Evolutionary conservation across 2,113 vertebrate species (phyloP).

Genomic region (Ornithorhynchus anatinus): DNA sequence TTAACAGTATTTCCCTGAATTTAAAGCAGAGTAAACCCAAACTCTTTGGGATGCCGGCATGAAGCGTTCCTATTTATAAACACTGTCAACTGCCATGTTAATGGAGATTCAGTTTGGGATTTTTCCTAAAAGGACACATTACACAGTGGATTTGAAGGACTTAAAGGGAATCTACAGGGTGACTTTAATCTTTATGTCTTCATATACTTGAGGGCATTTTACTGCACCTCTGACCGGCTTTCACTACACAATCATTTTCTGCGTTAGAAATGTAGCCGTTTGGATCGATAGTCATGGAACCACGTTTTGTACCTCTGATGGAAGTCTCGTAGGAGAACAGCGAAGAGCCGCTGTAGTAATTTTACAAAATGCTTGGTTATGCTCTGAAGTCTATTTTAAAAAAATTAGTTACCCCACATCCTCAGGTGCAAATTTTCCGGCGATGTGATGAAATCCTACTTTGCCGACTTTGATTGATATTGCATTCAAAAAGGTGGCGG

Average conservation of each 20-base stretch:
- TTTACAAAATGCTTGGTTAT: constrained; percentile 44
- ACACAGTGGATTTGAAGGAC: constrained; percentile 71
- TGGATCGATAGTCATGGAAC: constrained; percentile 83
- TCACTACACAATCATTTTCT: constrained; percentile 85
- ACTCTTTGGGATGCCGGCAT: constrained; percentile 16
- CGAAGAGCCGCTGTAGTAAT: constrained; percentile 34
- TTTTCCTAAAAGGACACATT: constrained; percentile 69
- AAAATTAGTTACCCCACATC: constrained; percentile 47
- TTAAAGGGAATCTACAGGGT: constrained; percentile 75
- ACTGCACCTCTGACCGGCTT: constrained; percentile 76
- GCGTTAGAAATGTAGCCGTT: constrained; percentile 82
- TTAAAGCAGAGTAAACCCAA: constrained; percentile 58
- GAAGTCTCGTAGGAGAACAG: constrained; percentile 69
- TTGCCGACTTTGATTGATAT: constrained; percentile 52
- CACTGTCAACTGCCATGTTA: constrained; percentile 51
- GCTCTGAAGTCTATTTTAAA: constrained; percentile 36
- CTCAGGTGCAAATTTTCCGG: constrained; percentile 34
- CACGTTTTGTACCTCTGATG: constrained; percentile 78
- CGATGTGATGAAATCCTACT: constrained; percentile 47
- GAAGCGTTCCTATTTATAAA: constrained; percentile 57
- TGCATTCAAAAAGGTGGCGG: constrained; percentile 52
- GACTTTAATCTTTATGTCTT: constrained; percentile 82
- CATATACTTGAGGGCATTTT: constrained; percentile 81
- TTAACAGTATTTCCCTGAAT: constrained; percentile 51
- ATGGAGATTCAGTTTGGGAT: constrained; percentile 67